phyloP scores from a whole-genome alignment of 1,140 invertebrate genomes.

The Camponotus pennsylvanicus region DNA sequence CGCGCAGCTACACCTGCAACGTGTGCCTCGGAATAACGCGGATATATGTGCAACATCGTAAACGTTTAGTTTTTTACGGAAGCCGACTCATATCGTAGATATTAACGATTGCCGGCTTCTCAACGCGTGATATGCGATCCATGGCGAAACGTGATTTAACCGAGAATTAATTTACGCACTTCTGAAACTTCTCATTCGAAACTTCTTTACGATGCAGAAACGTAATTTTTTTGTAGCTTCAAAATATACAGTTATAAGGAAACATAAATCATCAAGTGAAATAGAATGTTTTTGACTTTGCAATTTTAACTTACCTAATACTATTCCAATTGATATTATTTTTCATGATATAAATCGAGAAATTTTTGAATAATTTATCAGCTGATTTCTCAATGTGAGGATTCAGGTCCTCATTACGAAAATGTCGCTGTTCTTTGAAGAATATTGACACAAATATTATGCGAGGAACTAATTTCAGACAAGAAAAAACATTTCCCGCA shows the following conservation, averaged over 20 bases:
- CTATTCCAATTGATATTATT: background rate
- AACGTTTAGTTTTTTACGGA: slow-evolving; percentile 23
- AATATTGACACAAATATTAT: background rate
- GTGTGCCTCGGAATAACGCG: background rate
- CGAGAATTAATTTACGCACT: slow-evolving; percentile 26
- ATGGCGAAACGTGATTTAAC: background rate
- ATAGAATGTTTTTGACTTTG: background rate
- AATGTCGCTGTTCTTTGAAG: background rate
- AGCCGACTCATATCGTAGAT: slow-evolving; percentile 3
- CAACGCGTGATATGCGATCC: background rate
- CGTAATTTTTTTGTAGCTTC: background rate
- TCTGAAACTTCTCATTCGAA: background rate
- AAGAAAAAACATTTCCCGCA: slow-evolving; percentile 30
- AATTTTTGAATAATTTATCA: background rate
- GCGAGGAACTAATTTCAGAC: slow-evolving; percentile 20
- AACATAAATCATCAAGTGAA: background rate
- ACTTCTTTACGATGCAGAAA: background rate
- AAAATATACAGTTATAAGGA: background rate
- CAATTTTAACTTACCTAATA: background rate
- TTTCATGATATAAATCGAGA: background rate
- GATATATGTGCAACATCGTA: slow-evolving; percentile 35
- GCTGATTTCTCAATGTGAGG: background rate
- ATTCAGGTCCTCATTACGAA: background rate
- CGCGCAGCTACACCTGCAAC: slow-evolving; percentile 19
- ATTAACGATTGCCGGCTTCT: slow-evolving; percentile 26